phyloP scores from a whole-genome alignment of 1,140 invertebrate genomes.

The Temnothorax longispinosus region DNA sequence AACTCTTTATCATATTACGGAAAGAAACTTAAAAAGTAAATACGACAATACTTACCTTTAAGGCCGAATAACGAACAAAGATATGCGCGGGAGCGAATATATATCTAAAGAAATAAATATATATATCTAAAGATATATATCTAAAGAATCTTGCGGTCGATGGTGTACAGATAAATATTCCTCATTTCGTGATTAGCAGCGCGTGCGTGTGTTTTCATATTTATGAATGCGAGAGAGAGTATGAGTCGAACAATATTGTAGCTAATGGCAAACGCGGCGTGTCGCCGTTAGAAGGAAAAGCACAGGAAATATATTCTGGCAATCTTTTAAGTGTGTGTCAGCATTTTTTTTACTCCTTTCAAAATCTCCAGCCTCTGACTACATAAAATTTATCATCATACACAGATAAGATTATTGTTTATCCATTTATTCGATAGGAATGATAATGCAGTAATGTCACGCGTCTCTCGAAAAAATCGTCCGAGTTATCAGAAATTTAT shows the following conservation, averaged over 20 bases:
- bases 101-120: neutral
- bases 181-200: constrained; percentile 12
- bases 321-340: constrained; percentile 28
- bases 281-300: constrained; percentile 15
- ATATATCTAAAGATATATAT: neutral
- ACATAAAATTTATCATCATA: neutral
- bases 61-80: neutral
- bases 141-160: constrained; percentile 27
- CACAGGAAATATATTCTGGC: constrained; percentile 43
- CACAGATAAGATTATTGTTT: neutral
- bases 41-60: constrained; percentile 22
- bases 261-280: neutral
- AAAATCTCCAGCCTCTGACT: neutral
- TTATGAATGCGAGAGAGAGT: constrained; percentile 52
- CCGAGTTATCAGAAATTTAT: no score
- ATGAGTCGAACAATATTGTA: constrained; percentile 34
- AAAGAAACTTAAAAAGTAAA: neutral
- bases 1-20: neutral
- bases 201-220: constrained; percentile 48
- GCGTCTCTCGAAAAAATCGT: no score
- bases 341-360: neutral
- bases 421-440: no score
- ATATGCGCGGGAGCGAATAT: constrained; percentile 23
- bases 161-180: constrained; percentile 39
- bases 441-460: no score